phyloP scores from a whole-genome alignment of 2,888 invertebrate genomes.

The Sesamia inferens region DNA sequence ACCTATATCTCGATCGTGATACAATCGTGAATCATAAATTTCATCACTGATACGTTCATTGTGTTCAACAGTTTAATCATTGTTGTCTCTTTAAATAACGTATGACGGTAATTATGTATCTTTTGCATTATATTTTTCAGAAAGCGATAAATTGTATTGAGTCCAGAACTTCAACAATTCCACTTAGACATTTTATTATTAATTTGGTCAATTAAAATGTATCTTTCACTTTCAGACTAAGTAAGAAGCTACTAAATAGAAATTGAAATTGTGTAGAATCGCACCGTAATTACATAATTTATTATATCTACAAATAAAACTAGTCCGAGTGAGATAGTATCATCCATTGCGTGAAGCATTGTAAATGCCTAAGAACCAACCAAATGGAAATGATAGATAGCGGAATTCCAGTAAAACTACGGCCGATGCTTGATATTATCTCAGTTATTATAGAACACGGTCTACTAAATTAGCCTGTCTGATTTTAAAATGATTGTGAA shows the following conservation, averaged over 20 bases:
- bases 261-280: constrained; percentile 8
- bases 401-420: constrained; percentile 58
- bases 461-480: constrained; percentile 57
- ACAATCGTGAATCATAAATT: constrained; percentile 60
- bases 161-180: background rate
- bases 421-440: constrained; percentile 57
- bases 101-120: constrained; percentile 17
- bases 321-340: constrained; percentile 52
- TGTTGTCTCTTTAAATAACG: constrained; percentile 38
- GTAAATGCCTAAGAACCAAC: constrained; percentile 63
- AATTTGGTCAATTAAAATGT: background rate
- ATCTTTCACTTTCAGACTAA: constrained; percentile 3
- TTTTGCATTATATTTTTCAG: constrained; percentile 27
- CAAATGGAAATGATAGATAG: constrained; percentile 62
- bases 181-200: background rate
- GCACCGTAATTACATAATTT: constrained; percentile 32
- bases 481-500: constrained; percentile 57
- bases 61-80: constrained; percentile 54
- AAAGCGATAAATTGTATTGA: background rate
- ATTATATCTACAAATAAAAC: constrained; percentile 43
- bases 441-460: constrained; percentile 58
- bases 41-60: constrained; percentile 59
- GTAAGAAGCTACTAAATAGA: constrained; percentile 2
- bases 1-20: constrained; percentile 55
- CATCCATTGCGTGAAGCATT: constrained; percentile 59